Percentiles rank a stretch among this genome's conserved stretches.
phyloP scores from a whole-genome alignment of 2,797 vertebrate species.

The Thripadectes ignobilis region DNA sequence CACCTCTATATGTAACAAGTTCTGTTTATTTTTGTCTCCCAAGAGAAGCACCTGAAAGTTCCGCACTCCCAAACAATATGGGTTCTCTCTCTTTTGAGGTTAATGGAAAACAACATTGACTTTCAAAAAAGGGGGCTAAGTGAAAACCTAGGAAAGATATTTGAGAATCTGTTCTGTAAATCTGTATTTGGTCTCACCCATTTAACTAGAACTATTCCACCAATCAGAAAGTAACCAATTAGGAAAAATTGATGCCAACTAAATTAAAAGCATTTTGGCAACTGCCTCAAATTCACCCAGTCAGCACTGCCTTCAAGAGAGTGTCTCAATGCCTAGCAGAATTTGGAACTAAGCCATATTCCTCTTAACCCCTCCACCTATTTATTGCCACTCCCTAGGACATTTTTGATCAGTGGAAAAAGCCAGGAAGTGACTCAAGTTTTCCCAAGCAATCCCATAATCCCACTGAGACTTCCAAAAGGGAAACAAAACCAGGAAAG shows the following conservation, averaged over 20 bases:
- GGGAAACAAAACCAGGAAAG: slow-evolving; percentile 76
- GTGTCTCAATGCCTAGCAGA: not conserved
- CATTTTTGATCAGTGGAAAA: slow-evolving; percentile 51
- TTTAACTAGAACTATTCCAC: not conserved
- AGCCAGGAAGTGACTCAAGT: slow-evolving; percentile 76
- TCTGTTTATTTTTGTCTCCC: not conserved
- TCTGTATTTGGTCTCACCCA: not conserved
- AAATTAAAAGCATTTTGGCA: not conserved
- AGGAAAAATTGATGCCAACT: not conserved
- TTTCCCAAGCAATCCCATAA: slow-evolving; percentile 62
- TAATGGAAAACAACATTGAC: not conserved
- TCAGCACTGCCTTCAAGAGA: not conserved
- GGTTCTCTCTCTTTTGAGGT: not conserved
- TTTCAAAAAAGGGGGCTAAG: not conserved
- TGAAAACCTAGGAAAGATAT: not conserved
- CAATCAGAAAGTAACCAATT: not conserved
- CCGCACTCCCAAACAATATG: not conserved
- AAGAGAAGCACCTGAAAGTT: not conserved
- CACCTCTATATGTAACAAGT: not conserved
- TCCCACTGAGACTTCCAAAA: slow-evolving; percentile 38
- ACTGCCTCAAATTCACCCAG: not conserved
- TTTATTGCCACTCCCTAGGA: slow-evolving; percentile 29
- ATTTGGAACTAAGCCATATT: not conserved
- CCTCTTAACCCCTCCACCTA: not conserved
- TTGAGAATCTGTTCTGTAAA: not conserved